Evolutionary conservation across 2,797 vertebrate genomes (phyloP).

Genomic region (Coracias cyanogaster): DNA sequence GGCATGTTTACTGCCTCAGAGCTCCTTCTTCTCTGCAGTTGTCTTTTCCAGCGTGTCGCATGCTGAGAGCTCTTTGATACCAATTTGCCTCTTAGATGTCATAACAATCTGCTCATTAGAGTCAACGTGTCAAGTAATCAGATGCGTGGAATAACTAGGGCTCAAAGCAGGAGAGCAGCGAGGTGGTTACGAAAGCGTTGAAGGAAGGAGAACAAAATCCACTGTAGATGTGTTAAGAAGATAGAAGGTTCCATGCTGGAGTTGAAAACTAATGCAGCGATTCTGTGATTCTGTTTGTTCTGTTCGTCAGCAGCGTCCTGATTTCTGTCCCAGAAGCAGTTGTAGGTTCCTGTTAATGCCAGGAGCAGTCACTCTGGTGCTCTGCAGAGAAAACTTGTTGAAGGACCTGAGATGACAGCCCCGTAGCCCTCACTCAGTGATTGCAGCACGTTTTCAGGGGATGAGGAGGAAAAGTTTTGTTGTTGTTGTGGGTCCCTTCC

Average conservation of each 20-base stretch:
- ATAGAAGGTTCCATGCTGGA: background rate
- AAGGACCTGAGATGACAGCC: background rate
- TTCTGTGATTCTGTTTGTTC: background rate
- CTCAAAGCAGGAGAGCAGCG: background rate
- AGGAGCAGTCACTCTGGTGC: background rate
- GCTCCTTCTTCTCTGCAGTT: background rate
- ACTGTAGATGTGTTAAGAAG: background rate
- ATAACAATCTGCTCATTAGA: slow-evolving; percentile 28
- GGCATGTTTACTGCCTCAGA: background rate
- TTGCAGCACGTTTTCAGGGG: background rate
- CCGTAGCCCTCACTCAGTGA: background rate
- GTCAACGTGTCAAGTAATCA: background rate
- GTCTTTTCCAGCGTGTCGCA: background rate
- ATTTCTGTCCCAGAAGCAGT: background rate
- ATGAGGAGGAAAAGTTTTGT: background rate
- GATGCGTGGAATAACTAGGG: background rate
- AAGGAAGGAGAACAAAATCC: background rate
- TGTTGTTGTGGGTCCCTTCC: background rate
- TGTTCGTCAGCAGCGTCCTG: rapidly evolving
- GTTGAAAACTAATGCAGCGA: background rate
- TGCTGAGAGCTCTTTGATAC: slow-evolving; percentile 17
- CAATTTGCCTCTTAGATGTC: slow-evolving; percentile 25
- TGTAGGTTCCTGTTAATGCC: background rate
- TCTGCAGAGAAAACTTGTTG: background rate
- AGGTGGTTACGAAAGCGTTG: background rate